A percentile compares a stretch with the other conserved stretches of the same genome.
phyloP scores from a whole-genome alignment of 2,888 invertebrate genomes.

The Pammene fasciana region DNA sequence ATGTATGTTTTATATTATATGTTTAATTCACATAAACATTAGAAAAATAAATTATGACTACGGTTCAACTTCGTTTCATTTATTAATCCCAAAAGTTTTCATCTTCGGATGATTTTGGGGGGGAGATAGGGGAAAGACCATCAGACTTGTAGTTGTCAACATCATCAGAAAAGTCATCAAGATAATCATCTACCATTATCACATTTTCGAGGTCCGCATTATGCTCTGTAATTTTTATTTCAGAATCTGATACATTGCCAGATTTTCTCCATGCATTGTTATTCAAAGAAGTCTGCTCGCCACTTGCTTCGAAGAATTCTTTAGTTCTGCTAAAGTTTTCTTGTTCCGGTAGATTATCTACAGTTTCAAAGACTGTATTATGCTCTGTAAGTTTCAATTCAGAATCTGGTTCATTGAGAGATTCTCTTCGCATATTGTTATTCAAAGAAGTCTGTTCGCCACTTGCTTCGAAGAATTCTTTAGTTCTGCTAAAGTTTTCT shows the following conservation, averaged over 20 bases:
- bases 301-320: constrained; percentile 56
- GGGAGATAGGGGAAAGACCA: constrained; percentile 60
- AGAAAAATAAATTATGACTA: constrained; percentile 73
- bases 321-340: constrained; percentile 46
- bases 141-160: constrained; percentile 66
- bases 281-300: constrained; percentile 51
- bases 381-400: constrained; percentile 43
- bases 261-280: constrained; percentile 51
- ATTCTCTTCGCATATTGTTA: constrained; percentile 50
- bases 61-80: constrained; percentile 57
- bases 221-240: constrained; percentile 44
- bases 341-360: neutral
- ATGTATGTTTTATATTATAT: constrained; percentile 67
- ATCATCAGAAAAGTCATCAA: constrained; percentile 66
- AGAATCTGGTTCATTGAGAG: constrained; percentile 43
- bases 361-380: constrained; percentile 48
- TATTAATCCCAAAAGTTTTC: constrained; percentile 71
- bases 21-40: constrained; percentile 66
- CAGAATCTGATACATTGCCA: constrained; percentile 41
- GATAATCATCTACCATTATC: constrained; percentile 51
- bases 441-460: constrained; percentile 52
- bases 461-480: constrained; percentile 58
- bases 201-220: constrained; percentile 48
- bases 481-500: constrained; percentile 42
- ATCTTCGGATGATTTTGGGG: constrained; percentile 63